Conservation (phyloP, 2,888 invertebrate genomes). For the Bruchidius siliquastri region DNA sequence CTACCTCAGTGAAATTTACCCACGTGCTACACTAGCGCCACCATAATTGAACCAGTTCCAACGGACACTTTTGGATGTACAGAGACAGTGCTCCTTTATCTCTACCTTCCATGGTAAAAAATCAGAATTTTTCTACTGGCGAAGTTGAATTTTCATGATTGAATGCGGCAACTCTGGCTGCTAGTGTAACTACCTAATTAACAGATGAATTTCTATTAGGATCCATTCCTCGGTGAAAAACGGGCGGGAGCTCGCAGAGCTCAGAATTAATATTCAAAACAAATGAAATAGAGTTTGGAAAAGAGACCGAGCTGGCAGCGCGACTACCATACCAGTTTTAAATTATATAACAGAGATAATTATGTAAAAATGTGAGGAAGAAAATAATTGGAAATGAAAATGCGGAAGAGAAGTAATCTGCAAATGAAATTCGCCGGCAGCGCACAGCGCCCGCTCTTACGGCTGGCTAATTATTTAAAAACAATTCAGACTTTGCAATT, state of each 20-base stretch:
- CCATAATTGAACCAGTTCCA: no score
- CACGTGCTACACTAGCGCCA: no score
- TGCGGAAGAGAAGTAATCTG: conserved; percentile 23
- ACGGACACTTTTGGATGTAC: no score
- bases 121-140: no score
- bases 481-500: conserved; percentile 38
- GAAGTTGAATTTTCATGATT: no score
- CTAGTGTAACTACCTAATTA: neutral
- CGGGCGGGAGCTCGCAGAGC: neutral
- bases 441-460: conserved; percentile 23
- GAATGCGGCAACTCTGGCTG: neutral
- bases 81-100: no score
- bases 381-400: conserved; percentile 23
- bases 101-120: no score
- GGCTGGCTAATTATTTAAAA: conserved; percentile 38
- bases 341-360: neutral
- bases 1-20: no score
- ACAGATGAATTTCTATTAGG: neutral
- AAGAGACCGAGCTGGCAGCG: neutral
- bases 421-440: conserved; percentile 19
- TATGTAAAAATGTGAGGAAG: conserved; percentile 6
- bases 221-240: neutral
- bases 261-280: neutral
- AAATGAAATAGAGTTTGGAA: neutral
- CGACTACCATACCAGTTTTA: neutral